Evolutionary conservation across 2,113 vertebrate species (phyloP).

Genomic region (Toxotes jaculatrix): DNA sequence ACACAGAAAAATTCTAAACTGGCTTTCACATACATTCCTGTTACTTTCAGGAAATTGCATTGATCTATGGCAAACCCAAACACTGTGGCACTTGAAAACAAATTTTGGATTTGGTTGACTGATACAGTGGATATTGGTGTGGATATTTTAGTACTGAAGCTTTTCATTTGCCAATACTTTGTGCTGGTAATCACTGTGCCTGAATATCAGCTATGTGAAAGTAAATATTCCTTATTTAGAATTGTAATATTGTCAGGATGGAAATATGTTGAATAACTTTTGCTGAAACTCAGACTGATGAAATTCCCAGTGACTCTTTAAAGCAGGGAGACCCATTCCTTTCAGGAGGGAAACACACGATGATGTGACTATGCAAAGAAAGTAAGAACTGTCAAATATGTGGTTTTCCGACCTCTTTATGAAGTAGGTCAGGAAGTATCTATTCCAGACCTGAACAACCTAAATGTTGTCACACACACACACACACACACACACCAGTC

Average conservation of each 20-base stretch:
- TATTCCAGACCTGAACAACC: not conserved
- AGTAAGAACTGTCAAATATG: not conserved
- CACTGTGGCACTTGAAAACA: not conserved
- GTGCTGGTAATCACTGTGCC: conserved; percentile 8
- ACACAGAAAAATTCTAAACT: conserved; percentile 34
- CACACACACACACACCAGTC: too few relatives aligned
- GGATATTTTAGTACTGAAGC: conserved; percentile 1
- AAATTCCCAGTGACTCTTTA: conserved; percentile 1
- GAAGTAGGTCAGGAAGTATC: not conserved
- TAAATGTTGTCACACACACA: not conserved
- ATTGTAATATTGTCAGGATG: not conserved
- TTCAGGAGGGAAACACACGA: not conserved
- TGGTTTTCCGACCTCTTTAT: not conserved
- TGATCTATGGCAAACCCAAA: conserved; percentile 7
- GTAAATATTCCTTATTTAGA: not conserved
- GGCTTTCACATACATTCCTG: conserved; percentile 38
- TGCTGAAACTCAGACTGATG: conserved; percentile 1
- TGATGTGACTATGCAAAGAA: not conserved
- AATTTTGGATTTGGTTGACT: not conserved
- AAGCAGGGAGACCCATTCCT: not conserved
- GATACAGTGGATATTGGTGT: not conserved
- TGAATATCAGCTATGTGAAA: not conserved
- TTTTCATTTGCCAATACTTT: not conserved
- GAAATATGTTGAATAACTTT: not conserved
- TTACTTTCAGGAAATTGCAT: conserved; percentile 46